phyloP scores from a whole-genome alignment of 1,140 invertebrate species.

The Drosophila triauraria region DNA sequence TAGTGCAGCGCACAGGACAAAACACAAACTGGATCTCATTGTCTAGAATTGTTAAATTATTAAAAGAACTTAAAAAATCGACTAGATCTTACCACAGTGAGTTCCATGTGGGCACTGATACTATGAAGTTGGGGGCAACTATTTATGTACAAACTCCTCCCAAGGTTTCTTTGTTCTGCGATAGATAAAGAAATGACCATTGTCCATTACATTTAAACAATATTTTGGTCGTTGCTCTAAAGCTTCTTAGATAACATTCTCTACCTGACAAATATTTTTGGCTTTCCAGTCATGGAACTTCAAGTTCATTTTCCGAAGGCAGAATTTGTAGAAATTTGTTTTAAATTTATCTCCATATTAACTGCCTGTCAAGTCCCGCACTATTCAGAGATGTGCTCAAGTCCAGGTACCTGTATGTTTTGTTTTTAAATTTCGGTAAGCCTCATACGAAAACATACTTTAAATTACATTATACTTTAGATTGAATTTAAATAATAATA shows the following conservation, averaged over 20 bases:
- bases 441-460: no score
- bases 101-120: not conserved
- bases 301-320: not conserved
- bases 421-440: no score
- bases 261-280: not conserved
- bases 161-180: slow-evolving; percentile 4
- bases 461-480: no score
- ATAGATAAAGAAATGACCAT: slow-evolving; percentile 6
- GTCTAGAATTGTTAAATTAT: not conserved
- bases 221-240: not conserved
- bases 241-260: not conserved
- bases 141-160: slow-evolving; percentile 9
- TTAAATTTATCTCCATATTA: no score
- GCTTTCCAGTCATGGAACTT: not conserved
- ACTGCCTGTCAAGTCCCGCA: no score
- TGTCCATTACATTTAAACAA: slow-evolving; percentile 1
- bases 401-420: no score
- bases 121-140: not conserved
- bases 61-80: not conserved
- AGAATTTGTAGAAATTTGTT: no score
- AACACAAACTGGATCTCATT: not conserved
- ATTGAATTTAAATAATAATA: no score
- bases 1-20: slow-evolving; percentile 12
- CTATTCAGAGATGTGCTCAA: no score
- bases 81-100: slow-evolving; percentile 17